Evolutionary conservation across 2,797 vertebrate species (phyloP).

Genomic region (Amniataba percoides): DNA sequence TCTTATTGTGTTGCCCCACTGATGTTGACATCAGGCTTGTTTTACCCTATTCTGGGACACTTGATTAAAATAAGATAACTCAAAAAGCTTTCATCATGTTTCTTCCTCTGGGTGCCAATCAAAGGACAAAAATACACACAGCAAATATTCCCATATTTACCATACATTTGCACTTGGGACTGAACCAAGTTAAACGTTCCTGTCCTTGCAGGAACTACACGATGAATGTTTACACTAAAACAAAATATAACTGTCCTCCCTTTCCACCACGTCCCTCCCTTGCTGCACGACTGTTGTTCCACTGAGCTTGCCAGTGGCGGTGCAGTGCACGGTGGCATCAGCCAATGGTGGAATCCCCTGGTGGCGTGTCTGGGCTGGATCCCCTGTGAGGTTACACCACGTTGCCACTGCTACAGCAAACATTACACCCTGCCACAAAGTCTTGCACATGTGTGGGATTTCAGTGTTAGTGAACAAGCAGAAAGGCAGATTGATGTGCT

Average conservation of each 20-base stretch:
- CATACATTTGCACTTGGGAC: slow-evolving; percentile 31
- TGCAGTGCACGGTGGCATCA: slow-evolving; percentile 31
- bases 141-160: slow-evolving; percentile 45
- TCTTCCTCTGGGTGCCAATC: neutral
- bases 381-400: slow-evolving; percentile 67
- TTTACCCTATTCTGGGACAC: slow-evolving; percentile 2
- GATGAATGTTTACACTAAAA: slow-evolving; percentile 69
- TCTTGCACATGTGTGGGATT: slow-evolving; percentile 70
- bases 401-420: slow-evolving; percentile 77
- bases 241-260: slow-evolving; percentile 61
- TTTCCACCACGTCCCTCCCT: slow-evolving; percentile 57
- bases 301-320: slow-evolving; percentile 57
- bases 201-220: slow-evolving; percentile 46
- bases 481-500: slow-evolving; percentile 17
- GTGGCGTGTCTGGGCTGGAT: slow-evolving; percentile 60
- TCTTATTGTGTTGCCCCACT: slow-evolving; percentile 47
- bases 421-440: slow-evolving; percentile 72
- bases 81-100: slow-evolving; percentile 4
- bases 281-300: slow-evolving; percentile 68
- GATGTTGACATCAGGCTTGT: slow-evolving; percentile 35
- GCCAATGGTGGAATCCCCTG: slow-evolving; percentile 66
- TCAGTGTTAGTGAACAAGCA: slow-evolving; percentile 27
- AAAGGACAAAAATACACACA: slow-evolving; percentile 13
- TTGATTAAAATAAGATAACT: slow-evolving; percentile 29
- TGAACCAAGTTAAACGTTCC: slow-evolving; percentile 15